Base-by-base conservation (phyloP, 2,888 invertebrate species). In the Drosophila neutralis region DNA sequence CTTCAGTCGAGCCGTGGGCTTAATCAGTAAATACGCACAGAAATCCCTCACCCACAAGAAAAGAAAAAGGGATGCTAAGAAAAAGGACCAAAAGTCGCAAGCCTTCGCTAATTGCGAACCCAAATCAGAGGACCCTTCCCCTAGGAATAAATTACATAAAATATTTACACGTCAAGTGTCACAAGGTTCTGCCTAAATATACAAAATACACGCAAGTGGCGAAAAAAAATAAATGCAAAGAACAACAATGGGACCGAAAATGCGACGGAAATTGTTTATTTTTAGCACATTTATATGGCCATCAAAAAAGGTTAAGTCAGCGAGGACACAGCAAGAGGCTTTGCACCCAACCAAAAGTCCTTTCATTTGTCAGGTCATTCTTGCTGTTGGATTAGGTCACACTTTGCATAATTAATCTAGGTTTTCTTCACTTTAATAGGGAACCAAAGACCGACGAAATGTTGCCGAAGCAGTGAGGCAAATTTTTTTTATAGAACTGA, bases 211-310 rank as follows among this genome's bases (percentile, higher is more conserved):
- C 82, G 79, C 76, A 68, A 76, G 63, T 53, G 57, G 27, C 42
- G 49, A 40, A 63, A 40, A 73, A 45, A 66, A 72, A 69, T 31
- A 27, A 69, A 38, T 33, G 4, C 24, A 15, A 35, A 35, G 48
- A 64, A 61, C 52, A 68, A 69, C 62, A 72, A 68, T 64, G 56
- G 51, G 40, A 48, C 51, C 59, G 51, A 52, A 76, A 78, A 65
- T 40, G 65, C 72, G 72, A 60, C 61, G 70, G 38, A 89, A 85
- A 78, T 87, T 86, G 88, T 89, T 89, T 86, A 89, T 86, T 89
- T 86, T 86, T 87, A 87, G 86, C 85, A 78, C 86, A 80, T 89
- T 87, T 86, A 89, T 87, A 87, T 70, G 82, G 70, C 78, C 86
- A 89, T 87, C 80, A 76, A 70, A 68, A 89, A 86, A 81, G 90